Evolutionary conservation across 2,113 vertebrate species (phyloP), one percentile per base, ranked within the genome.

Genomic region (Seriola quinqueradiata): DNA sequence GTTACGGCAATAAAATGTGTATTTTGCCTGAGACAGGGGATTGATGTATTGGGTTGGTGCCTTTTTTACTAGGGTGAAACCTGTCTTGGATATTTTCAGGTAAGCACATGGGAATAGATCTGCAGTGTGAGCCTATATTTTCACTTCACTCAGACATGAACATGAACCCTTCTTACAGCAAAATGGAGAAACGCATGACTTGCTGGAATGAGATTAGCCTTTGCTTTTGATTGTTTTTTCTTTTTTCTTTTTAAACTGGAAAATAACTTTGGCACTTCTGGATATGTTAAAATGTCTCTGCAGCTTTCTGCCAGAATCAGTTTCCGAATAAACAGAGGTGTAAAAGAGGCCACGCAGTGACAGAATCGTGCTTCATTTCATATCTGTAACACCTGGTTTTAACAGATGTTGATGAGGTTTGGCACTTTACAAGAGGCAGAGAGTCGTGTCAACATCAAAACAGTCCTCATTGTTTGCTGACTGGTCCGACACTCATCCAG

Each of bases 391-490:
- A 75, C 74, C 74, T 66, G 55, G 32, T 72, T 86, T 64, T 36
- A 46, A 79, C 55, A 81, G 48, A 64, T 88, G 82, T 50, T 75
- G 60, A 89, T 69, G 69, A 67, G 66, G 40, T 59, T 64, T 81
- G 72, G 63, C 79, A 71, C 79, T 67, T 58, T 58, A 3, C 1
- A 1, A 52, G 70, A 63, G 75, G 75, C 60, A 38, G 28, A 12
- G 14, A 67, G 55, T 79, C 59, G 12, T 9, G 23, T 71, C 79
- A 52, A 58, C 79, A 55, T 82, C 70, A 59, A 46, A 71, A 75
- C 61, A 52, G 1, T 17, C 1, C 38, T 79, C 34, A 19, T 42
- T 60, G 79, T 80, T 66, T 13, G 12, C 59, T 9, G 70, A 85
- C 48, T 60, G 66, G 32, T 58, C 75, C 8, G 13, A 81, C 52